These are phyloP conservation scores for Myotis davidii DNA, from an alignment of 2,113 vertebrate genomes.

Conservation along the genomic window DNA sequence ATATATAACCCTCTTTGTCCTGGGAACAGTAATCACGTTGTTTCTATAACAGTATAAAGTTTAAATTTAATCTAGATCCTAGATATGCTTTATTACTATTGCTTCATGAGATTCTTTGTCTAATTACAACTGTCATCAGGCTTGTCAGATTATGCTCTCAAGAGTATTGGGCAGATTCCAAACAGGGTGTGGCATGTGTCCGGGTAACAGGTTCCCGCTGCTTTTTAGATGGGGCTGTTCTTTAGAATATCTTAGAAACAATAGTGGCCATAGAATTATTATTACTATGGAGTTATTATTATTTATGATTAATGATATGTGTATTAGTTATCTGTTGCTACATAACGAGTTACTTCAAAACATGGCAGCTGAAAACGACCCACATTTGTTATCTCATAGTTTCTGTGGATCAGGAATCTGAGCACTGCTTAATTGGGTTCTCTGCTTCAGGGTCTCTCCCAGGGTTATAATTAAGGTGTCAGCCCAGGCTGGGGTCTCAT, in stretches of 20 bases:
- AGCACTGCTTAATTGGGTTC: not conserved
- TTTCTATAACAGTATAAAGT: slow-evolving; percentile 37
- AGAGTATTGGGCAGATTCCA: not conserved
- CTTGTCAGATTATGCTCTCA: slow-evolving; percentile 45
- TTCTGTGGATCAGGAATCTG: not conserved
- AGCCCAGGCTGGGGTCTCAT: not conserved
- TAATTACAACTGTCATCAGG: slow-evolving; percentile 49
- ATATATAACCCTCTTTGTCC: not conserved
- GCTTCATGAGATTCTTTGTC: slow-evolving; percentile 16
- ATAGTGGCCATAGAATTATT: not conserved
- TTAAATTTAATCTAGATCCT: slow-evolving; percentile 60
- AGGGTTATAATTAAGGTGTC: rapidly evolving
- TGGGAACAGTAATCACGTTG: not conserved
- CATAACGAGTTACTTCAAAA: not conserved
- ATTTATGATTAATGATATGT: not conserved
- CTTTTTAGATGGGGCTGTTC: not conserved
- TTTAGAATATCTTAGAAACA: not conserved
- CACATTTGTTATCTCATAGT: not conserved
- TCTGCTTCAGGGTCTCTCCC: not conserved
- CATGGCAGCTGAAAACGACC: not conserved
- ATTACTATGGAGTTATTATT: not conserved
- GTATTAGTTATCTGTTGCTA: not conserved
- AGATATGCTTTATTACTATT: slow-evolving; percentile 53
- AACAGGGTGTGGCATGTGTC: not conserved
- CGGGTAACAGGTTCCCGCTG: not conserved